Evolutionary conservation across 2,113 vertebrate genomes (phyloP).

Genomic region (Lathamus discolor): DNA sequence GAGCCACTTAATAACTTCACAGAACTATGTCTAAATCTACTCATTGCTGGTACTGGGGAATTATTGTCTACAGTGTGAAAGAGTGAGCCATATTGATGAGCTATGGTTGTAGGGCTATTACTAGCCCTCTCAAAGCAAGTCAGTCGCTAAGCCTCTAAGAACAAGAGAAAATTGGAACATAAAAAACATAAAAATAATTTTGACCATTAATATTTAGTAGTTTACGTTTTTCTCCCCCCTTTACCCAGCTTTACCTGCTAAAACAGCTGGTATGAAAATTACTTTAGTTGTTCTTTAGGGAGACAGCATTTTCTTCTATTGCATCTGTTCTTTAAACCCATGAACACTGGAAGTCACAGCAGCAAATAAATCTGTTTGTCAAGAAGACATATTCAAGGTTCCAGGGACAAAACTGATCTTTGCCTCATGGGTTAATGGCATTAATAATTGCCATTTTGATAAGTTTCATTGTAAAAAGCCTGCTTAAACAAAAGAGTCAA

Average conservation of each 20-base stretch:
- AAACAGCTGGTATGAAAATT: slow-evolving; percentile 44
- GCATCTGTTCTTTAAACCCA: slow-evolving; percentile 57
- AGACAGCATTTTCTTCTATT: slow-evolving; percentile 42
- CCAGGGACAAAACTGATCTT: slow-evolving; percentile 60
- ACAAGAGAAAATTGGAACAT: background rate
- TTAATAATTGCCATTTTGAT: slow-evolving; percentile 69
- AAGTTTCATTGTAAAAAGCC: slow-evolving; percentile 45
- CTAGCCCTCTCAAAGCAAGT: background rate
- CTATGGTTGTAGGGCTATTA: background rate
- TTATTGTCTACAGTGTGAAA: background rate
- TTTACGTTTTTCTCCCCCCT: background rate
- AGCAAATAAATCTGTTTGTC: slow-evolving; percentile 64
- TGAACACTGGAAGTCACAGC: background rate
- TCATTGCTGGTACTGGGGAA: background rate
- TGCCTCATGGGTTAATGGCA: slow-evolving; percentile 55
- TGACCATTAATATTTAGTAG: slow-evolving; percentile 25
- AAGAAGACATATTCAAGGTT: slow-evolving; percentile 18
- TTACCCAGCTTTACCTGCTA: background rate
- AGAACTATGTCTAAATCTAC: background rate
- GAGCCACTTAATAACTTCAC: background rate
- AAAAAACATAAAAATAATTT: background rate
- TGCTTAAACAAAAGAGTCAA: slow-evolving; percentile 55
- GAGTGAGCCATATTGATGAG: background rate
- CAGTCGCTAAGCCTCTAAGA: background rate
- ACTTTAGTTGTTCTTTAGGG: slow-evolving; percentile 27